Evolutionary conservation across 2,113 vertebrate species (phyloP), one percentile per base, ranked within the genome.

Genomic region (Ondatra zibethicus): DNA sequence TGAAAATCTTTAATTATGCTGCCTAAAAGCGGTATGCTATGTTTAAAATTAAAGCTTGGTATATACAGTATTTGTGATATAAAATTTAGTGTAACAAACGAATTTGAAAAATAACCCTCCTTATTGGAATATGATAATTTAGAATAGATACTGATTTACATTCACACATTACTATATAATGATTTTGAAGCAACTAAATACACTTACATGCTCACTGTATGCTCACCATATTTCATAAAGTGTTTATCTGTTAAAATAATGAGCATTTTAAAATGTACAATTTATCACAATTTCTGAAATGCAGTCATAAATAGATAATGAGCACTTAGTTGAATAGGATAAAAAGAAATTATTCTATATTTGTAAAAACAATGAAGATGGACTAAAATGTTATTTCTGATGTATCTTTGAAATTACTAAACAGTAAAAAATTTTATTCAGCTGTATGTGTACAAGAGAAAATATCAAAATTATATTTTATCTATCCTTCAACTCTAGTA

Each of bases 361-460:
- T 61, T 65, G 27, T 81, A 29, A 63, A 61, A 68, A 31, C 0
- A 88, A 29, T 42, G 6, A 95, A 78, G 52, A 7, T 16, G 76
- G 21, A 2, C 4, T 80, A 66, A 81, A 91, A 84, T 61, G 11
- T 7, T 65, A 85, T 89, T 78, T n/a, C 50, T 85, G 7, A 72
- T 1, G n/a, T 80, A 58, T 84, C 77, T 10, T 75, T 90, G 33
- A 96, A 92, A 97, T 65, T 3, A 91, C 47, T 5, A 86, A 86
- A 93, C 4, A 42, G 45, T 70, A 19, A 33, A 66, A 89, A 58
- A 4, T 86, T 91, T 17, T 66, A 82, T 85, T 92, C 3, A 47
- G 1, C 77, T 94, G 2, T 50, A 29, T 42, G 21, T 80, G 1
- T 36, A 1, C n/a, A 75, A 23, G 47, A 93, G 3, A 77, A 90